Evolutionary conservation across 2,888 invertebrate genomes (phyloP), one percentile per base, ranked within the genome.

Genomic region (Nemoura dubitans): DNA sequence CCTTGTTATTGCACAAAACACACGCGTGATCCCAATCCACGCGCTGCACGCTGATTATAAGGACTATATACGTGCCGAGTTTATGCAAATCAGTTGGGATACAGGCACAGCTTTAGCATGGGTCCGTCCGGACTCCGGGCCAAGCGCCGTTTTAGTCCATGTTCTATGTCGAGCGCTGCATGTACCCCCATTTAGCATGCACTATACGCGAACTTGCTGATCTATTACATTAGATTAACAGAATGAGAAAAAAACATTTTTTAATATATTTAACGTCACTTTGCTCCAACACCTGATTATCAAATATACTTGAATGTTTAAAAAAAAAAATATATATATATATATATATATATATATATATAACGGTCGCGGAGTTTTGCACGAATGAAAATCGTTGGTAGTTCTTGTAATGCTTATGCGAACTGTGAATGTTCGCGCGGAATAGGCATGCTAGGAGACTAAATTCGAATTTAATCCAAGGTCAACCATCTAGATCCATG

Each of bases 301-400:
- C 36, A 36, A 36, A 36, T 6, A 36, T 10, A 3, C 36, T 36
- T 3, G 36, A 36, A 36, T 36, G 36, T 36, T 10, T 10, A 36
- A 10, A 36, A 36, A 36, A 10, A 36, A 36, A 36, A 6, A 36
- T 76, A 59, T 59, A 59, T 59, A 59, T 59, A 59, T 59, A 59
- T 59, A 59, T 59, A 59, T 59, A 59, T 59, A 59, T 59, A 59
- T 59, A 59, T 59, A 59, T 59, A 59, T 59, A 59, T 76, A 76
- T 76, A 76, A 25, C n/a, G n/a, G 26, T n/a, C n/a, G n/a, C n/a
- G n/a, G n/a, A n/a, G n/a, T n/a, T n/a, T n/a, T n/a, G n/a, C n/a
- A n/a, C n/a, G n/a, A n/a, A n/a, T n/a, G n/a, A n/a, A n/a, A n/a
- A n/a, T n/a, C n/a, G n/a, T n/a, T n/a, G n/a, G n/a, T n/a, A n/a